Evolutionary conservation across 2,797 vertebrate species (phyloP), one percentile per base, ranked within the genome.

Genomic region (Chelidonichthys spinosus): DNA sequence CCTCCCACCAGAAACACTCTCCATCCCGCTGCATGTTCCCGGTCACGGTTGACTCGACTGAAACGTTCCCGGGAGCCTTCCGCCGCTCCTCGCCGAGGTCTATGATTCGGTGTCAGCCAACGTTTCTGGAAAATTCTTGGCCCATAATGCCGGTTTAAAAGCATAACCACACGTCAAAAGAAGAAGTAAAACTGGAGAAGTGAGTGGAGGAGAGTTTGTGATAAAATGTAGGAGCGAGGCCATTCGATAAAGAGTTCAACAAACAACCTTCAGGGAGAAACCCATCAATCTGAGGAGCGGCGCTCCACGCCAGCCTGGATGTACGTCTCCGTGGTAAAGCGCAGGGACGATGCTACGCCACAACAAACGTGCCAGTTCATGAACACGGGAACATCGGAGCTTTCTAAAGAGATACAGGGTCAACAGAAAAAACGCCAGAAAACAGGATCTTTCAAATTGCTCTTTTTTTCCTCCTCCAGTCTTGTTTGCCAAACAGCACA

Each of bases 401-500:
- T 39, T 44, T 78, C 40, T 53, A 63, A 25, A 39, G 44, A 43
- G 44, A 74, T 69, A 77, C 25, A 25, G 25, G 25, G 17, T 3
- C n/a, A 46, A 46, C 4, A 6, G 13, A 76, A 32, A 73, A 80
- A 79, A 82, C 76, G 25, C 32, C 33, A 4, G 25, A 33, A 17
- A 67, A 69, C 59, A 72, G 8, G 17, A 66, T 68, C 43, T 67
- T 17, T 37, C 62, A 76, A 72, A 78, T 67, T 39, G 61, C 49
- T 70, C 59, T 49, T 71, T 43, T 67, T 49, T 71, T 43, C 65
- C 83, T 82, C 74, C 52, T 81, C 62, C 68, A 50, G 69, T 72
- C 76, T 83, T 81, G 84, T 87, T 85, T 80, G 72, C 79, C 79
- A 72, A 87, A 87, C 80, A 81, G 74, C 59, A 78, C 73, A 80